Conservation (phyloP, 2,113 vertebrate genomes). For the Speoplatyrhinus poulsoni region DNA sequence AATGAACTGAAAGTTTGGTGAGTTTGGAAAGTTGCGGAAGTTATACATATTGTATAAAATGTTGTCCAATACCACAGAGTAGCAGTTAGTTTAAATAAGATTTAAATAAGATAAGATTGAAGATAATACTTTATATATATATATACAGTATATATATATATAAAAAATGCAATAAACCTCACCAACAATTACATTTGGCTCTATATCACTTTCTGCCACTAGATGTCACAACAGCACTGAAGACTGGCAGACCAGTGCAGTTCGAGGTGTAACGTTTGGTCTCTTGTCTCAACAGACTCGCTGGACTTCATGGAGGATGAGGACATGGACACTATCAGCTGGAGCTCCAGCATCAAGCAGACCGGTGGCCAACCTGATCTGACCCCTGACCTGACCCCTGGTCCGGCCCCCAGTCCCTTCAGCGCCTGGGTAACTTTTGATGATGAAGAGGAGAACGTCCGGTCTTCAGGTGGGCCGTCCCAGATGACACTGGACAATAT, state of each 20-base stretch:
- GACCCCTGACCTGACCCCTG: conserved; percentile 30
- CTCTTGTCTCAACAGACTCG: conserved; percentile 71
- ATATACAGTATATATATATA: no score
- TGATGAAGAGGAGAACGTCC: conserved; percentile 79
- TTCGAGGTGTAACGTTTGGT: not conserved
- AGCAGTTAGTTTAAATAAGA: no score
- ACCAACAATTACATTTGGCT: no score
- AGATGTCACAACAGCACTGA: not conserved
- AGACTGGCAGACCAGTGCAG: not conserved
- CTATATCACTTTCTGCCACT: not conserved
- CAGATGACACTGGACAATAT: conserved; percentile 61
- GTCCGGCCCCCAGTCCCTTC: conserved; percentile 72
- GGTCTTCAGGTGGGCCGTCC: conserved; percentile 59
- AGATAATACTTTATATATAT: no score
- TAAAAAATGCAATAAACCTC: no score
- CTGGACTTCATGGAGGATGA: conserved; percentile 84
- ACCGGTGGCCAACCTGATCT: conserved; percentile 72
- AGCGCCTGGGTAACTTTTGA: conserved; percentile 91
- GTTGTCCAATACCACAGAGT: no score
- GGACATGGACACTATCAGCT: conserved; percentile 81
- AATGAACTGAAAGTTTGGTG: no score
- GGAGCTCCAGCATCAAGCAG: conserved; percentile 68
- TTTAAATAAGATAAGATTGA: no score
- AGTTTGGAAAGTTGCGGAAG: no score
- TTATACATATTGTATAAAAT: no score